Evolutionary conservation across 2,797 vertebrate genomes (phyloP), one percentile per base, ranked within the genome.

Genomic region (Loris lydekkerianus): DNA sequence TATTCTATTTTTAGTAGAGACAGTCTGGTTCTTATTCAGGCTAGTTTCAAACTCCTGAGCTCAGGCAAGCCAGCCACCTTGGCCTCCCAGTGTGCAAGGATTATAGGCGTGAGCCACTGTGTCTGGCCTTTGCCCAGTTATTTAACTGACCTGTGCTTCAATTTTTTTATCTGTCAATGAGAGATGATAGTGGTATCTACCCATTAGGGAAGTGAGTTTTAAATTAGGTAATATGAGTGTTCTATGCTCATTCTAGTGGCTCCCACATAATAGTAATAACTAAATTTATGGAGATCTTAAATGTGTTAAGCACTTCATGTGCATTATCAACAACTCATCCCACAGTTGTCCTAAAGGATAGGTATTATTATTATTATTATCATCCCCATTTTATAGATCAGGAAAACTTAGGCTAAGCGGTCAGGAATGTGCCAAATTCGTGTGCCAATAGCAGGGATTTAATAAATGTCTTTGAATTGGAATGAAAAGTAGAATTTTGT

Each of bases 401-500:
- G 90, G 34, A 93, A 82, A 82, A 93, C 43, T 56, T 31, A 93
- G 56, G 56, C 27, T 61, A 23, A 87, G 49, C 37, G 46, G 58
- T 73, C 73, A 87, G 78, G 10, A 49, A 60, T 89, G 49, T 89
- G 61, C 61, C 49, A 76, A 53, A 63, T 80, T 65, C 94, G 73
- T 89, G 11, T 78, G 84, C 46, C 11, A 67, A 53, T 5, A 96
- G 10, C 37, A 93, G 21, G 46, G 17, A 92, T 83, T 83, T 90
- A 86, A 72, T 56, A 76, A 76, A 37, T 21, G 29, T 20, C 43
- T 89, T 61, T 89, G 80, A 81, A 69, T 6, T 58, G 31, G 67
- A 80, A 89, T 31, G 67, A 86, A 70, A 65, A 93, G 53, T 29
- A 86, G 53, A 76, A 81, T 81, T 73, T 58, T 89, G 40, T 60